Base-by-base conservation (phyloP, 1,140 invertebrate genomes). In the Ectropis grisescens region DNA sequence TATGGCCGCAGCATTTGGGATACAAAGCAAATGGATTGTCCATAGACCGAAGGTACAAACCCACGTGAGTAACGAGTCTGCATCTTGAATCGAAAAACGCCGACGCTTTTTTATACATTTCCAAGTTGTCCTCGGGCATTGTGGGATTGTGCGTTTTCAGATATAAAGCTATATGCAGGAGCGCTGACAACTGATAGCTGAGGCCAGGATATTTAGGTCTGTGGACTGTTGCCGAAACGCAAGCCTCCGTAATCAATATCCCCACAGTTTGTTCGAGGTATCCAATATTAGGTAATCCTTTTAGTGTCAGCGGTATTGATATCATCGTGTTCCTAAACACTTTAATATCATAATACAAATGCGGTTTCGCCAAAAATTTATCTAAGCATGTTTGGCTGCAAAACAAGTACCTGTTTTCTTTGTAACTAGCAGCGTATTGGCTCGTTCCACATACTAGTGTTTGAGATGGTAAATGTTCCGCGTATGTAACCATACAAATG, bases 151-250 rank as follows among this genome's bases (percentile, higher is more conserved):
- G 58, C 8, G 62, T 64, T 66, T 88, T 88, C 16, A 89, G 47
- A 57, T 80, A 83, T 7, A 85, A 46, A 9, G 79, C 87, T 10
- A 88, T 54, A 19, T 71, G 78, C 13, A 89, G 44, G 0, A 83
- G 50, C 0, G 80, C 87, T 1, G 85, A 85, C 4, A 60, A 10
- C n/a, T 56, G 11, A 9, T 72, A 47, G 33, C 56, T 57, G 19
- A 88, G 48, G 2, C 86, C 86, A 1, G 84, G 82, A 38, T 87
- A 78, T 38, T 87, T 84, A 1, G 87, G 86, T 30, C 87, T 64
- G 11, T 66, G n/a, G 2, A 66, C 69, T 33, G 78, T 74, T 0
- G 82, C 64, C 13, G 69, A 59, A 33, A 74, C 84, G 13, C 85
- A 68, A 1, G 82, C 86, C 26, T 81, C 53, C 2, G 85, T 72